Conservation (phyloP, 2,113 vertebrate species). For the Mugil cephalus region DNA sequence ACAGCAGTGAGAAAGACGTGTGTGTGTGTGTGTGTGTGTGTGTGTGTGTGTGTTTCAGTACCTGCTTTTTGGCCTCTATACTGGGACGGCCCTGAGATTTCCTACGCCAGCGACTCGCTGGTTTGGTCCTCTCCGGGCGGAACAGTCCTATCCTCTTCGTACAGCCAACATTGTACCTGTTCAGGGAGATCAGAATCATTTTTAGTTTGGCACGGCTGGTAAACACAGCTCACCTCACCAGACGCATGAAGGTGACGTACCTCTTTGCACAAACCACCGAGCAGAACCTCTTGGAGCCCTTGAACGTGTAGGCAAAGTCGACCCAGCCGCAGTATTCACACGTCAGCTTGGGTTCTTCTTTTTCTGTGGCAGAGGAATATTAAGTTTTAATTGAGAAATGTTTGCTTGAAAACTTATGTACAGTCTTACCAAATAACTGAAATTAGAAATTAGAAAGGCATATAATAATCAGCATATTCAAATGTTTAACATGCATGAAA, state of each 20-base stretch:
- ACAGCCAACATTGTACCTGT: constrained; percentile 96
- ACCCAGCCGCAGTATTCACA: constrained; percentile 97
- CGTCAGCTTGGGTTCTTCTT: constrained; percentile 92
- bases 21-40: too few relatives aligned
- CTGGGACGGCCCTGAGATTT: constrained; percentile 85
- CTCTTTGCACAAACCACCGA: constrained; percentile 97
- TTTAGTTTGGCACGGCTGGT: too few relatives aligned
- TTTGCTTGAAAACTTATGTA: too few relatives aligned
- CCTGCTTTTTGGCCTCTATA: constrained; percentile 93
- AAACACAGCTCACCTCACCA: background rate
- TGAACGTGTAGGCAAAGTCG: constrained; percentile 97
- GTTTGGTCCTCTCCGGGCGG: constrained; percentile 92
- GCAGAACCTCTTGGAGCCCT: constrained; percentile 96
- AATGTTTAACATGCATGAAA: too few relatives aligned
- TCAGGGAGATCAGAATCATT: background rate
- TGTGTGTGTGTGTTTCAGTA: constrained; percentile 56
- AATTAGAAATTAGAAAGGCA: too few relatives aligned
- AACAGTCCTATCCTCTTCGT: constrained; percentile 94
- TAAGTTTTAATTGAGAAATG: too few relatives aligned
- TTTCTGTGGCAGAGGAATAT: constrained; percentile 64
- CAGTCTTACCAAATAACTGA: too few relatives aligned
- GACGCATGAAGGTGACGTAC: constrained; percentile 62
- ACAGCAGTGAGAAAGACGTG: background rate
- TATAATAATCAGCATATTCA: too few relatives aligned
- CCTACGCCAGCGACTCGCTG: constrained; percentile 83